Percentiles rank a stretch among this genome's conserved stretches.
phyloP scores from a whole-genome alignment of 2,797 vertebrate species.

The Microhierax caerulescens region DNA sequence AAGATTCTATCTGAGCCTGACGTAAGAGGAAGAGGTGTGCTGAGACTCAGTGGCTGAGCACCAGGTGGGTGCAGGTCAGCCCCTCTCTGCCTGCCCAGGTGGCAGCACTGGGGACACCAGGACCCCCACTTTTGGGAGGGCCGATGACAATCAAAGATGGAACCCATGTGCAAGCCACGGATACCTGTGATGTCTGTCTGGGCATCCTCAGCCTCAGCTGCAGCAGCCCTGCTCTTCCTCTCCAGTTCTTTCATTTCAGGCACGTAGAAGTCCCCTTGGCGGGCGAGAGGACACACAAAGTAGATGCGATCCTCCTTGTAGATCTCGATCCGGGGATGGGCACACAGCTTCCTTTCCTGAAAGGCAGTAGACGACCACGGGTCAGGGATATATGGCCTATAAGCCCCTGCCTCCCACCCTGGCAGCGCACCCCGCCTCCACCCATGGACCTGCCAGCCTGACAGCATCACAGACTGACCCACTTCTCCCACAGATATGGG shows the following conservation, averaged over 20 bases:
- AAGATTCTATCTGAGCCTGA: neutral
- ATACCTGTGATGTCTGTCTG: slow-evolving; percentile 87
- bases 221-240: slow-evolving; percentile 72
- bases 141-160: accelerated
- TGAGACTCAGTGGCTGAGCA: neutral
- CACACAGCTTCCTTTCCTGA: slow-evolving; percentile 90
- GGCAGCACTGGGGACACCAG: neutral
- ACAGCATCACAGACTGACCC: neutral
- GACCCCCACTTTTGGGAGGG: neutral
- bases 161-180: accelerated
- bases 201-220: slow-evolving; percentile 76
- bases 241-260: slow-evolving; percentile 86
- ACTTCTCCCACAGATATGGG: accelerated
- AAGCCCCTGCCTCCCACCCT: accelerated
- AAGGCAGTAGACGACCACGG: neutral
- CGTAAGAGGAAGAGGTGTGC: neutral
- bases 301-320: slow-evolving; percentile 87
- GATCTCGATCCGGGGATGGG: slow-evolving; percentile 91
- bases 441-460: accelerated
- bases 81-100: neutral
- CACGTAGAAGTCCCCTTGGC: slow-evolving; percentile 92
- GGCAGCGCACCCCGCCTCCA: neutral
- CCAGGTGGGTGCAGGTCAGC: neutral
- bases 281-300: slow-evolving; percentile 88
- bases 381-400: neutral